These are phyloP conservation scores for Chondrilla cf. caribensis DNA, from an alignment of 37 sponge, comb jelly and placozoan species.

Conservation along the genomic window DNA sequence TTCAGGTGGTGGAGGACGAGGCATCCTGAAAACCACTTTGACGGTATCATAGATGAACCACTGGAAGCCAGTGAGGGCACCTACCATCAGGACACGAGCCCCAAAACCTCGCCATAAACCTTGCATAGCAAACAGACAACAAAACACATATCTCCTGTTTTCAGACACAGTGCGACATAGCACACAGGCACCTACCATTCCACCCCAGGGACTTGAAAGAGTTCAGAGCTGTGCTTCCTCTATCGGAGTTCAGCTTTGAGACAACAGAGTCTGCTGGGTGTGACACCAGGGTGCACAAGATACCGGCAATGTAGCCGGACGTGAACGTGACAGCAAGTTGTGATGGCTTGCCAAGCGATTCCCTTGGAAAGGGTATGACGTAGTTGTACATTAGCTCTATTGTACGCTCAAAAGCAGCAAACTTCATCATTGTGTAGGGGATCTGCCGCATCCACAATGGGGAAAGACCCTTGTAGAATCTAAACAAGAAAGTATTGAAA, in stretches of 20 bases:
- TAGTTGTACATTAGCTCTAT: constrained; percentile 95
- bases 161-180: too few species aligned
- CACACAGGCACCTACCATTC: constrained; percentile 51
- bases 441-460: constrained; percentile 99
- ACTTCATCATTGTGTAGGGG: constrained; percentile 99
- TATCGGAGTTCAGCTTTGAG: constrained; percentile 94
- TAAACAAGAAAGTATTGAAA: constrained; percentile 1
- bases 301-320: constrained; percentile 99
- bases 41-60: constrained; percentile 99
- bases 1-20: constrained; percentile 97
- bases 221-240: constrained; percentile 78
- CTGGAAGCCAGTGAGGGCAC: constrained; percentile 94
- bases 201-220: constrained; percentile 83
- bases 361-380: constrained; percentile 88
- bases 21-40: constrained; percentile 93
- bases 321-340: constrained; percentile 97
- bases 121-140: background rate
- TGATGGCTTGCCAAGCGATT: constrained; percentile 68
- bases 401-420: constrained; percentile 97
- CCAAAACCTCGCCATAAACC: constrained; percentile 97
- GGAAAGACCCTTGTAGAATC: constrained; percentile 96
- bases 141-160: background rate
- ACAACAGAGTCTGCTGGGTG: constrained; percentile 98
- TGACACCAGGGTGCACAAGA: constrained; percentile 96
- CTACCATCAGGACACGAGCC: constrained; percentile 96